Percentiles rank a stretch among this genome's conserved stretches.
Conservation (phyloP, 2,113 vertebrate genomes). For the Pantherophis guttatus region DNA sequence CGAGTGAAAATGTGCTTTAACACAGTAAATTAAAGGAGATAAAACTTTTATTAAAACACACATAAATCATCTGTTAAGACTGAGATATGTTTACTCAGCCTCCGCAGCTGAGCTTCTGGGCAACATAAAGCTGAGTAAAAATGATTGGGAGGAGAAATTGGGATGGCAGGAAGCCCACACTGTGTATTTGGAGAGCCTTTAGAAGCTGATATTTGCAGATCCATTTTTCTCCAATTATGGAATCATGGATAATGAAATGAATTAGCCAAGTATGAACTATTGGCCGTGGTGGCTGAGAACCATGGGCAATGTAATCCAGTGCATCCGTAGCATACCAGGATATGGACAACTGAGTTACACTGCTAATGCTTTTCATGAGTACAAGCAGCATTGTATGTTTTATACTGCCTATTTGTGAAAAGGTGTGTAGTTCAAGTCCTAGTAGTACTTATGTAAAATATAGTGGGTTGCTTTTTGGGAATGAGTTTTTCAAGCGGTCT, state of each 20-base stretch:
- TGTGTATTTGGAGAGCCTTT: neutral
- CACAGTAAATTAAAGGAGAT: conserved; percentile 15
- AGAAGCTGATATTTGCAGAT: neutral
- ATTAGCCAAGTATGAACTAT: neutral
- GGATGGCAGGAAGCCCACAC: neutral
- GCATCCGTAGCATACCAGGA: neutral
- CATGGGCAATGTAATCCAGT: neutral
- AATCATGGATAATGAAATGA: neutral
- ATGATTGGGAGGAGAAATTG: neutral
- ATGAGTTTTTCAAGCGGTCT: neutral
- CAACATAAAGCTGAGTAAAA: neutral
- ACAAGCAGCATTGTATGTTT: too few species aligned
- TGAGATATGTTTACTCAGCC: neutral
- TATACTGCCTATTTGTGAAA: neutral
- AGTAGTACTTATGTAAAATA: neutral
- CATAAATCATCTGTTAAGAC: neutral
- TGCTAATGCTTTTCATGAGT: too few species aligned
- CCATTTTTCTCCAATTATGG: neutral
- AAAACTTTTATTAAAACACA: conserved; percentile 11
- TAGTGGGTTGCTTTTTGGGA: neutral
- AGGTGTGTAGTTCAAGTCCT: neutral
- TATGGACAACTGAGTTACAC: neutral
- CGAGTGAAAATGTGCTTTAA: conserved; percentile 5
- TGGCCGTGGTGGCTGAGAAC: neutral
- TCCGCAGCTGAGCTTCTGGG: neutral